A percentile compares a stretch with the other conserved stretches of the same genome.
phyloP scores from a whole-genome alignment of 2,113 vertebrate genomes.

The Sorex fumeus region DNA sequence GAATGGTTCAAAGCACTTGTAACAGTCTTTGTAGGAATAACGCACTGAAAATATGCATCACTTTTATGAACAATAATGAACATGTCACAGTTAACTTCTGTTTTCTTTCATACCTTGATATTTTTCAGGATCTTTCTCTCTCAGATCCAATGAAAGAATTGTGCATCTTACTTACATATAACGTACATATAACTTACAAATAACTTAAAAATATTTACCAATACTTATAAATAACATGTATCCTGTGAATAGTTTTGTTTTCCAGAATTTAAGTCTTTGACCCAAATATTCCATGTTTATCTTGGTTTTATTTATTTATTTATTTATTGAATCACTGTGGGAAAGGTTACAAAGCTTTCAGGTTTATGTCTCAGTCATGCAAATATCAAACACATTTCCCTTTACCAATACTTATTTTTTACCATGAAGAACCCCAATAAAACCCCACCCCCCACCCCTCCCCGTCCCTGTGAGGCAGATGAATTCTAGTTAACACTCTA shows the following conservation, averaged over 20 bases:
- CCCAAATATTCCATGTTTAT: neutral
- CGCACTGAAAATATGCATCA: neutral
- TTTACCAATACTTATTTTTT: no score
- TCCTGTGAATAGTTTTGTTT: neutral
- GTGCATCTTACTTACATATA: neutral
- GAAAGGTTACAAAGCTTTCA: no score
- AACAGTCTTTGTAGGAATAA: conserved; percentile 43
- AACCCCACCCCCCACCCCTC: no score
- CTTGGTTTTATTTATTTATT: neutral
- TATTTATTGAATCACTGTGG: no score
- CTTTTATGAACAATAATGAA: neutral
- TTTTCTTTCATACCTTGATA: conserved; percentile 42
- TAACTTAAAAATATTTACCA: neutral
- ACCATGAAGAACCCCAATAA: no score
- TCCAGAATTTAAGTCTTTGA: neutral
- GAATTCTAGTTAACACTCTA: no score
- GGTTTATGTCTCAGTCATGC: no score
- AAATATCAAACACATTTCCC: no score
- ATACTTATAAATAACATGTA: neutral
- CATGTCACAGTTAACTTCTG: conserved; percentile 22
- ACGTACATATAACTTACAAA: no score
- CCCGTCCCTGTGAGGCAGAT: no score
- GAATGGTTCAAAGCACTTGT: conserved; percentile 9
- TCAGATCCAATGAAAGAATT: neutral
- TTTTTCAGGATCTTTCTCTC: neutral